Base-by-base conservation (phyloP, 2,113 vertebrate species). In the Todiramphus chloris region DNA sequence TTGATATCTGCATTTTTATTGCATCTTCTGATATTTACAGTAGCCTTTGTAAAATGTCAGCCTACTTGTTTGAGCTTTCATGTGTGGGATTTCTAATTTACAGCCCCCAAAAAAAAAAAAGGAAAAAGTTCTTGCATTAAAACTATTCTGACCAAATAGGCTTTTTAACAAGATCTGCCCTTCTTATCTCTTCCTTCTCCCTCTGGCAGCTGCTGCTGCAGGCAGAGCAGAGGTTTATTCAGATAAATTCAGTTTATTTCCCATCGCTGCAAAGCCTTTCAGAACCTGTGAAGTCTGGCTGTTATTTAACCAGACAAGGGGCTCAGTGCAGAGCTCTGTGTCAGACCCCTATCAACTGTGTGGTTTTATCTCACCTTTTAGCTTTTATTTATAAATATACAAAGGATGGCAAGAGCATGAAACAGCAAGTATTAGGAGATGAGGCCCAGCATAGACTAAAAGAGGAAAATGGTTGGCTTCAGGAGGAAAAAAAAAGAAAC, bases 1-100 rank as follows among this genome's bases (percentile, higher is more conserved):
- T 41, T 72, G 91, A 58, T 46, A 63, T 21, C 30, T 58, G 50
- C 1, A 9, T 81, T 77, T 58, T 6, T 33, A 39, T 58, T n/a
- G 76, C 73, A 3, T 77, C 89, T 81, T 66, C 53, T 76, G 75
- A n/a, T 81, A 73, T 77, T 91, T 93, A 41, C 83, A 59, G 94
- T 51, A 81, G 88, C 88, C 94, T 88, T 63, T 66, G 53, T 44
- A 1, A 53, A 70, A 70, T 25, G 14, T 77, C 80, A 69, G 55
- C 76, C 76, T 56, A 3, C 37, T n/a, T 14, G 79, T 28, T 64
- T 48, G 35, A 83, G 91, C 63, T 75, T n/a, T 75, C 72, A 78
- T 51, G 51, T 50, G 59, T 20, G n/a, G 74, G 46, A 33, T 82
- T 78, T 76, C 83, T 41, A 10, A 92, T 69, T 81, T 56, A 2